A percentile compares a stretch with the other conserved stretches of the same genome.
These are phyloP conservation scores for Psilopogon haemacephalus DNA, from an alignment of 2,113 vertebrate genomes.

Conservation along the genomic window DNA sequence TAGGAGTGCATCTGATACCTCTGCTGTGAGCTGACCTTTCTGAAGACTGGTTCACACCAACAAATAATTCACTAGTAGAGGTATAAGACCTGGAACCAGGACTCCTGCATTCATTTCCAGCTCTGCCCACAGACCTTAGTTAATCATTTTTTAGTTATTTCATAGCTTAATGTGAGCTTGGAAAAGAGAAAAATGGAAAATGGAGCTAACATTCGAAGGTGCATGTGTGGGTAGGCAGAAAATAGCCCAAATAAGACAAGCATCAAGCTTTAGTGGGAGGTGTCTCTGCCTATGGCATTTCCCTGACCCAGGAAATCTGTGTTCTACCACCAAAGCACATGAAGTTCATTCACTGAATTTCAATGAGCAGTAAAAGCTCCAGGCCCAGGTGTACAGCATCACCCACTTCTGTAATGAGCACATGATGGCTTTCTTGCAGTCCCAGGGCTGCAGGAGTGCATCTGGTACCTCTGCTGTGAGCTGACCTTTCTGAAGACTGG, in stretches of 20 bases:
- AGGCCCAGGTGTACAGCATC: background rate
- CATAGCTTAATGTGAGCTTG: accelerated
- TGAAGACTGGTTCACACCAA: background rate
- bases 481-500: background rate
- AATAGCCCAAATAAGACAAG: accelerated
- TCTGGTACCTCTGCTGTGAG: background rate
- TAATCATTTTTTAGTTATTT: background rate
- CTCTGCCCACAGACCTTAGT: background rate
- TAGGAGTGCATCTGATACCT: accelerated
- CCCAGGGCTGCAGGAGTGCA: background rate
- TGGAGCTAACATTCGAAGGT: background rate
- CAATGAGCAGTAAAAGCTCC: accelerated
- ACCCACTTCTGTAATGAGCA: background rate
- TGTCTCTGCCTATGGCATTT: no score
- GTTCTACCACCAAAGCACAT: background rate
- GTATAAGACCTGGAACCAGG: background rate
- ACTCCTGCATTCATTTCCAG: background rate
- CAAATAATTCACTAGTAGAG: background rate
- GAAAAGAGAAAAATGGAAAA: background rate
- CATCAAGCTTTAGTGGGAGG: background rate
- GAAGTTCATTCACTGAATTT: background rate
- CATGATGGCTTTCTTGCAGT: accelerated
- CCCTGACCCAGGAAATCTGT: background rate
- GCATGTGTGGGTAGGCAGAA: accelerated
- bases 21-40: background rate